phyloP scores from a whole-genome alignment of 2,888 invertebrate genomes.

The Drosophila stalkeri region DNA sequence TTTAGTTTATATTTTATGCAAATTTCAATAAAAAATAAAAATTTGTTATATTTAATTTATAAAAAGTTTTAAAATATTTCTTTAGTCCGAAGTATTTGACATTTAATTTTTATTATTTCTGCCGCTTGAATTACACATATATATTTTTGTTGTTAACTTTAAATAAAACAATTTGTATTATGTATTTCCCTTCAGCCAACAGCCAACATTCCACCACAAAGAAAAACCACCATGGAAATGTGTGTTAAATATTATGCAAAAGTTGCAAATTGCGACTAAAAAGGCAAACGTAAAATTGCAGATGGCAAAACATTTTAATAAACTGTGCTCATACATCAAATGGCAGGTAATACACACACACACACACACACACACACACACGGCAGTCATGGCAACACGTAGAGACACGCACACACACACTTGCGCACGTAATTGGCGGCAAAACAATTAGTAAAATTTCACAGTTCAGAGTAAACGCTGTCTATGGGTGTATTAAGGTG shows the following conservation, averaged over 20 bases:
- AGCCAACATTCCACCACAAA: slow-evolving; percentile 7
- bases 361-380: slow-evolving; percentile 22
- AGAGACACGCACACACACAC: slow-evolving; percentile 15
- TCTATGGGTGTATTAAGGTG: not conserved
- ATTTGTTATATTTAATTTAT: too few relatives aligned
- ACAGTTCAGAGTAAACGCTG: slow-evolving; percentile 41
- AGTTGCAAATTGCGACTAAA: slow-evolving; percentile 51
- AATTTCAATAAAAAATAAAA: too few relatives aligned
- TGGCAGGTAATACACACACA: slow-evolving; percentile 28
- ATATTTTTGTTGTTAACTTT: not conserved
- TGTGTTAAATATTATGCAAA: slow-evolving; percentile 50
- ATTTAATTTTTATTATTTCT: not conserved
- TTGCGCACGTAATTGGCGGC: slow-evolving; percentile 75
- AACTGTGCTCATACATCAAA: slow-evolving; percentile 67
- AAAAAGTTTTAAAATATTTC: too few relatives aligned
- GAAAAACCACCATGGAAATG: slow-evolving; percentile 34
- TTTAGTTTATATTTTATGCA: too few relatives aligned
- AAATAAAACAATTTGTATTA: slow-evolving; percentile 16
- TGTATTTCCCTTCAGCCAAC: not conserved
- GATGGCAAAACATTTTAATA: slow-evolving; percentile 70
- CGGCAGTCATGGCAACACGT: slow-evolving; percentile 9
- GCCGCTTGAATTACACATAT: not conserved
- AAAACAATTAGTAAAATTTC: slow-evolving; percentile 79
- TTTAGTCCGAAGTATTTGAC: too few relatives aligned
- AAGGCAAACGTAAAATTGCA: slow-evolving; percentile 40